Evolutionary conservation across 92 coral and sea anemone genomes (phyloP).

Genomic region (Siderastrea radians): DNA sequence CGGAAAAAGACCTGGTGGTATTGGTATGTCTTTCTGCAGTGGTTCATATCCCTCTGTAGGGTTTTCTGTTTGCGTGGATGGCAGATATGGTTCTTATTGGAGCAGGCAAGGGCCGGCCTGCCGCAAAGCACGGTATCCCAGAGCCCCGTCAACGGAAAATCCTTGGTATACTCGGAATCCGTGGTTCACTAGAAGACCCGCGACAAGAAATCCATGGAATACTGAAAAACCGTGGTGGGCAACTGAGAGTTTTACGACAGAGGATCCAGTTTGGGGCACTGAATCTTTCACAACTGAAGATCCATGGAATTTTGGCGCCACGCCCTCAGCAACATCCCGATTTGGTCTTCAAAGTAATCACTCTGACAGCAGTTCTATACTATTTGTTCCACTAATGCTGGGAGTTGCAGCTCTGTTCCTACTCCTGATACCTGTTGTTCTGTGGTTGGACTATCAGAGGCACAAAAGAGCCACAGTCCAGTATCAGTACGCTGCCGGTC

Average conservation of each 20-base stretch:
- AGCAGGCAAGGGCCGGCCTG: slow-evolving; percentile 39
- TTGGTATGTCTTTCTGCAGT: slow-evolving; percentile 68
- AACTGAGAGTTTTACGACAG: background rate
- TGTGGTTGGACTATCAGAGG: background rate
- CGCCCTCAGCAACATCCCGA: background rate
- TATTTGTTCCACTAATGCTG: no score
- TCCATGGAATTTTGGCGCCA: background rate
- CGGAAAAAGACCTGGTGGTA: slow-evolving; percentile 57
- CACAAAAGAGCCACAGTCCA: background rate
- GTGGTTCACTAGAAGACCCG: no score
- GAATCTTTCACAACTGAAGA: background rate
- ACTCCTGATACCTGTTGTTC: slow-evolving; percentile 30
- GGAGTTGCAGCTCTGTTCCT: slow-evolving; percentile 20
- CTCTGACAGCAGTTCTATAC: slow-evolving; percentile 28
- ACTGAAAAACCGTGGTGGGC: no score
- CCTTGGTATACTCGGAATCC: no score
- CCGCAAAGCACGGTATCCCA: background rate
- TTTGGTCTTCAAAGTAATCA: slow-evolving; percentile 4
- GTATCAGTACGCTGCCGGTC: background rate
- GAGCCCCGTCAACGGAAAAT: no score
- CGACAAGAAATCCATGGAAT: no score
- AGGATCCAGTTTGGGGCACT: background rate
- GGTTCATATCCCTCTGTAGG: slow-evolving; percentile 45
- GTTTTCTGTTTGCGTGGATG: slow-evolving; percentile 62
- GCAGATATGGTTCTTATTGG: slow-evolving; percentile 21